Base-by-base conservation (phyloP, 2,113 vertebrate species). In the Pteruthius melanotis region DNA sequence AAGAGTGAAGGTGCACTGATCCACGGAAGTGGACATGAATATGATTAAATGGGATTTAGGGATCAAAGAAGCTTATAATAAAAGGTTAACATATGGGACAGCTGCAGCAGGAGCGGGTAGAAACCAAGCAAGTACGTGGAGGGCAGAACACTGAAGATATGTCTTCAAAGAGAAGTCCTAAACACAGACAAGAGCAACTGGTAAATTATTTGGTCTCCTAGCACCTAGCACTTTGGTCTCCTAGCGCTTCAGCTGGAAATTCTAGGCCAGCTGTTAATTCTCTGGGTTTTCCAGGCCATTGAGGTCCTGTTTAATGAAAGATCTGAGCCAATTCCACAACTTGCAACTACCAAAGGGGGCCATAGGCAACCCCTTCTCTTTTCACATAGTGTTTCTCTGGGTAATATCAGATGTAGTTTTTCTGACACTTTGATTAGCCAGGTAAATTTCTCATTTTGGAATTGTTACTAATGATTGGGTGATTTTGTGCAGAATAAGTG, bases 1-100 rank as follows among this genome's bases (percentile, higher is more conserved):
- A 80, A 68, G 80, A 86, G 65, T 56, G 44, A 86, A 94, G 57
- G 53, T 70, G 35, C 66, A 89, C 15, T 95, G 90, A 83, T 86
- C 66, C 83, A 80, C 4, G 0, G 49, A 80, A 80, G 50, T 54
- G 40, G 49, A 27, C 81, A 56, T 69, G 44, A 83, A 83, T 83
- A 89, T 53, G 40, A 94, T 68, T 72, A 95, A 76, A 83, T 68
- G 21, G 2, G 22, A 83, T 71, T 93, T 57, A 89, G 37, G 63
- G 44, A 83, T 87, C 71, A 94, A 86, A 86, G 71, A 77, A 69
- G 30, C 21, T 89, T 23, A 15, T 56, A 72, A 60, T 68, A 60
- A 71, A 91, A 95, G 14, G 53, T 72, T 76, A 64, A 14, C 11
- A 30, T 71, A 30, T 31, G 21, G 65, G 57, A 56, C 27, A 79